Conservation (phyloP, 2,888 invertebrate genomes). For the Limulus polyphemus region DNA sequence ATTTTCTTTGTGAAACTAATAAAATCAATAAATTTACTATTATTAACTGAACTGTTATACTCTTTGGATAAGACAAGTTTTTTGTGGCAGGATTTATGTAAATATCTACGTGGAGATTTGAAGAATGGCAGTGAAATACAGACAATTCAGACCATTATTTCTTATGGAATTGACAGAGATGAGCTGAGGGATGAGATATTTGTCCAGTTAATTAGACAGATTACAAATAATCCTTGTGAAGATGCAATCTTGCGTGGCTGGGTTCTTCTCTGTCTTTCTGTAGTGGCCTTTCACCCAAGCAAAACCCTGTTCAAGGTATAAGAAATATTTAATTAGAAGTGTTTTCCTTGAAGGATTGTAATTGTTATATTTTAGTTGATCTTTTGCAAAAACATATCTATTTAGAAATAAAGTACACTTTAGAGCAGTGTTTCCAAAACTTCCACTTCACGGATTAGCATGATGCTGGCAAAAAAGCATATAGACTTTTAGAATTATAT, state of each 20-base stretch:
- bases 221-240: slow-evolving; percentile 68
- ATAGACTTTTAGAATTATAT: no score
- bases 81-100: slow-evolving; percentile 34
- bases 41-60: no score
- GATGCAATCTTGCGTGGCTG: slow-evolving; percentile 76
- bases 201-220: slow-evolving; percentile 37
- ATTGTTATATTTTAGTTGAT: no score
- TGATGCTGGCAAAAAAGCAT: no score
- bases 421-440: no score
- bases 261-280: slow-evolving; percentile 73
- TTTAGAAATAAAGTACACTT: no score
- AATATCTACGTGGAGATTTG: slow-evolving; percentile 76
- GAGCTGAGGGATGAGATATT: slow-evolving; percentile 84
- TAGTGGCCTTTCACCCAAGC: slow-evolving; percentile 83
- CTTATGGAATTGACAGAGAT: slow-evolving; percentile 76
- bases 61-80: not conserved
- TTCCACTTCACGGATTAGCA: no score
- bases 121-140: slow-evolving; percentile 68
- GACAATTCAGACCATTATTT: slow-evolving; percentile 69
- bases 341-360: no score
- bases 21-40: no score
- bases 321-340: no score
- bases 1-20: no score
- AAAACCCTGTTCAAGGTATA: slow-evolving; percentile 57
- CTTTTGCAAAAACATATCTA: no score